These are phyloP conservation scores for Oxytorus armatus DNA, from an alignment of 2,888 invertebrate genomes.

Conservation along the genomic window DNA sequence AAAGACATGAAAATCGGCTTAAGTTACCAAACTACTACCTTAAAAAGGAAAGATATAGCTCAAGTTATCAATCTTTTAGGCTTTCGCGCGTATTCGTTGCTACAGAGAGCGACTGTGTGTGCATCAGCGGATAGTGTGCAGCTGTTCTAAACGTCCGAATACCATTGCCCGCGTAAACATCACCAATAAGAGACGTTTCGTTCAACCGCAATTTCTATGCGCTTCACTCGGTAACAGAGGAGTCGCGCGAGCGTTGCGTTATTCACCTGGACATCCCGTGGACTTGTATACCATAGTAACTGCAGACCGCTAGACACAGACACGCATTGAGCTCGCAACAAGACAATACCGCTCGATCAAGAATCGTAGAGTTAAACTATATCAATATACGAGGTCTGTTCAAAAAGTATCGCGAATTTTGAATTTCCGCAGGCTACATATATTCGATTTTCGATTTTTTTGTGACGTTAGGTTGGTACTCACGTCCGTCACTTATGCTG, in stretches of 20 bases:
- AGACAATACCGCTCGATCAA: constrained; percentile 40
- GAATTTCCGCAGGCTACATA: too few relatives aligned
- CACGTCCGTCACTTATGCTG: too few relatives aligned
- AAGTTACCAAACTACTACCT: too few relatives aligned
- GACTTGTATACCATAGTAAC: neutral
- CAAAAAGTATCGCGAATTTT: too few relatives aligned
- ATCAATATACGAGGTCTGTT: too few relatives aligned
- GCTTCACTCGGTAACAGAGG: constrained; percentile 1
- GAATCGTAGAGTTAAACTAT: constrained; percentile 14
- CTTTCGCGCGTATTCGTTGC: too few relatives aligned
- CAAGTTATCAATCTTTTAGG: too few relatives aligned
- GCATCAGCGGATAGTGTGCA: constrained; percentile 4
- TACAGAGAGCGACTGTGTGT: neutral
- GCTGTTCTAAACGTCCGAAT: constrained; percentile 43
- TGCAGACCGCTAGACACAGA: constrained; percentile 20
- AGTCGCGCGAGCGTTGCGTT: constrained; percentile 6
- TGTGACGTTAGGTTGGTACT: too few relatives aligned
- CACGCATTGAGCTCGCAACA: constrained; percentile 18
- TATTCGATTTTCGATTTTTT: too few relatives aligned
- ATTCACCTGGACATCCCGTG: constrained; percentile 17
- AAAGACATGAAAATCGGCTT: too few relatives aligned
- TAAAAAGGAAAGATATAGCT: neutral
- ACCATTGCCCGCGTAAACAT: constrained; percentile 18
- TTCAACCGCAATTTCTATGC: constrained; percentile 34
- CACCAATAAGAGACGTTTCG: constrained; percentile 13